Evolutionary conservation across 2,888 invertebrate genomes (phyloP), one percentile per base, ranked within the genome.

Genomic region (Eupelmus urozonus): DNA sequence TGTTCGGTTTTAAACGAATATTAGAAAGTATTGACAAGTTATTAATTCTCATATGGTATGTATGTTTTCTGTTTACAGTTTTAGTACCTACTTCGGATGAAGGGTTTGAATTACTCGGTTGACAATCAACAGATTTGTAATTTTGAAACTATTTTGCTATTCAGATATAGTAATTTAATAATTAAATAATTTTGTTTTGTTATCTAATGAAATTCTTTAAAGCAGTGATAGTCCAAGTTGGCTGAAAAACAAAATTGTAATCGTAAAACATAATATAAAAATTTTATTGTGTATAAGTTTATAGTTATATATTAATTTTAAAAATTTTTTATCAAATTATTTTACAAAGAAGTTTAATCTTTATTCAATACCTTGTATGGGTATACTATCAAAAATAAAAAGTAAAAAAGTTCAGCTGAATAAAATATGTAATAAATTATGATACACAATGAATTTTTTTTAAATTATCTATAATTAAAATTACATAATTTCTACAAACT

Each of bases 31-130:
- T n/a, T n/a, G n/a, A n/a, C n/a, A n/a, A n/a, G n/a, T n/a, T n/a
- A n/a, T n/a, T n/a, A n/a, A n/a, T n/a, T n/a, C n/a, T n/a, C n/a
- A n/a, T n/a, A n/a, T n/a, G n/a, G n/a, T n/a, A n/a, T n/a, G n/a
- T n/a, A n/a, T n/a, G n/a, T n/a, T n/a, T 80, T 78, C 81, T 82
- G 82, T 83, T 87, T 85, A 55, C 80, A 89, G 88, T 92, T 91
- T 79, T 92, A 92, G 93, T 93, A 88, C 92, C 92, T 85, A 94
- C 95, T 84, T 96, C 96, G 1, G 96, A 96, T 85, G 95, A 95
- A 83, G 96, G 96, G 86, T 96, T 95, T 88, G 96, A 96, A 91
- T 93, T 96, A 85, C 93, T 96, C 87, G 95, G 93, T 91, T 92
- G 91, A 91, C 69, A 66, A 78, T 76, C 67, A 76, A 57, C 45